Conservation (phyloP, 2,113 vertebrate genomes). For the Cyprinodon brontotheroides region DNA sequence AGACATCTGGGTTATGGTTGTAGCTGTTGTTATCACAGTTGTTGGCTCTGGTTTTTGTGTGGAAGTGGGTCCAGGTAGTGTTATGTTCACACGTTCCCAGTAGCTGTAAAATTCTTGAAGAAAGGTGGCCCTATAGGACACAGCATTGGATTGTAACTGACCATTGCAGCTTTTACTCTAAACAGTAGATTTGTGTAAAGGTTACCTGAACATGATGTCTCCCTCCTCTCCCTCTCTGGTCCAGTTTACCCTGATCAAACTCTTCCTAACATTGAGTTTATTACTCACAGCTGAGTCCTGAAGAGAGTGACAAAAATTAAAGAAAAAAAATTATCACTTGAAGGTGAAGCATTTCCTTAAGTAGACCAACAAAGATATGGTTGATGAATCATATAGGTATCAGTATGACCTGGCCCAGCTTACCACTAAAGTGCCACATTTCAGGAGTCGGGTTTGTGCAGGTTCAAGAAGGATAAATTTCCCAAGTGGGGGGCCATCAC, state of each 20-base stretch:
- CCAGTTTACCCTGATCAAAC: conserved; percentile 13
- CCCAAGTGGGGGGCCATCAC: conserved; percentile 23
- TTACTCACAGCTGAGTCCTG: conserved; percentile 45
- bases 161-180: neutral
- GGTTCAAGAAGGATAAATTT: neutral
- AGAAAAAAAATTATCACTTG: neutral
- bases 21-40: neutral
- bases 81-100: conserved; percentile 1
- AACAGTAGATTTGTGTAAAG: neutral
- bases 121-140: conserved; percentile 57
- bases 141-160: neutral
- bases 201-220: conserved; percentile 36
- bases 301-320: neutral
- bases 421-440: neutral
- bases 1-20: neutral
- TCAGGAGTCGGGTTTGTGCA: fast-evolving
- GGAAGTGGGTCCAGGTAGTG: fast-evolving
- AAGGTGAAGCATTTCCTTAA: neutral
- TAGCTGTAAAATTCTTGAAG: fast-evolving
- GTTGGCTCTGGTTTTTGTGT: neutral
- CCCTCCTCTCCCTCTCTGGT: neutral
- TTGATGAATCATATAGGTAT: neutral
- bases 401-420: neutral
- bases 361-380: neutral
- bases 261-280: fast-evolving